Conservation (phyloP, 2,888 invertebrate species). For the Chrysolina americana region DNA sequence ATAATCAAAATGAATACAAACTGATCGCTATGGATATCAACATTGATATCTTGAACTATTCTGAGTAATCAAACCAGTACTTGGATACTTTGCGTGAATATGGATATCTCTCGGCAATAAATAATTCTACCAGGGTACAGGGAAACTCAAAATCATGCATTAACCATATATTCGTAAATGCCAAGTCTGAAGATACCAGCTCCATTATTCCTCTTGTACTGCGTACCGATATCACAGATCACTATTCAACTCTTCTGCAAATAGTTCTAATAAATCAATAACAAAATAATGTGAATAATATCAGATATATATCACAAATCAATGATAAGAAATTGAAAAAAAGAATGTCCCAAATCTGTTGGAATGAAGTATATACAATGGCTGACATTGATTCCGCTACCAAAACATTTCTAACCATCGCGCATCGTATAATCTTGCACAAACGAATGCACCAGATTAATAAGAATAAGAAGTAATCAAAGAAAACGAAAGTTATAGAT, state of each 20-base stretch:
- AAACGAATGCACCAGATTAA: neutral
- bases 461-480: neutral
- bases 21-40: constrained; percentile 22
- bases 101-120: constrained; percentile 25
- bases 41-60: constrained; percentile 21
- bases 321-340: neutral
- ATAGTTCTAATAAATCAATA: neutral
- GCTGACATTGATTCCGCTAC: neutral
- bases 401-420: neutral
- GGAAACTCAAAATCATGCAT: constrained; percentile 17
- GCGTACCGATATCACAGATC: constrained; percentile 13
- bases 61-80: constrained; percentile 15
- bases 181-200: constrained; percentile 7
- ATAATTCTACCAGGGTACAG: constrained; percentile 17
- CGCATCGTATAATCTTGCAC: neutral
- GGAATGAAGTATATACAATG: constrained; percentile 8
- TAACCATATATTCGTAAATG: constrained; percentile 12
- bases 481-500: neutral
- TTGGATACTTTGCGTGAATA: constrained; percentile 8
- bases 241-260: constrained; percentile 10
- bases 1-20: constrained; percentile 7
- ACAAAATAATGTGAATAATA: neutral
- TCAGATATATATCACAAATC: constrained; percentile 1
- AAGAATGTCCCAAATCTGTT: neutral
- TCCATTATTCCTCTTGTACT: neutral